Evolutionary conservation across 2,113 vertebrate genomes (phyloP), one percentile per base, ranked within the genome.

Genomic region (Dicerorhinus sumatrensis): DNA sequence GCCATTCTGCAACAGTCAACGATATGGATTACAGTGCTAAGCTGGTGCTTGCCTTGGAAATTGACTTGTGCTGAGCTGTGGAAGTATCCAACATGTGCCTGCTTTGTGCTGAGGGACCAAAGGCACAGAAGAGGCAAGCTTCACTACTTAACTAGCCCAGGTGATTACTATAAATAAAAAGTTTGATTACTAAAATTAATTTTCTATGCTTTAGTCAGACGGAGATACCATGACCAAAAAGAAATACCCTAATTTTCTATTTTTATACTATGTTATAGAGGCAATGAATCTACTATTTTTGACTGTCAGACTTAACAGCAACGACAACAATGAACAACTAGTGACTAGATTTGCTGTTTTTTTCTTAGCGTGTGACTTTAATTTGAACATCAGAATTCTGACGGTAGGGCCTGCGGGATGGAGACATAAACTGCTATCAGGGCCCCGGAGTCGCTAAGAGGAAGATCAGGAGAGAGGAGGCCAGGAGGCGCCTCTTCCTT

Each of bases 161-260:
- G 0, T 48, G 33, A 54, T 72, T 67, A 11, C 42, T 87, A 16
- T 36, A 95, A 83, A 93, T 82, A 67, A 88, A 65, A 89, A 21
- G 1, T 72, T 16, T 91, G 31, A 82, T 56, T 72, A 56, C 46
- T 89, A 91, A 96, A 92, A 92, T 75, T 54, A 70, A 88, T 69
- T 77, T 89, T 76, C 8, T 63, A 27, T 87, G 33, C 9, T 75
- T 95, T 73, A 77, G 29, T 79, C 6, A 39, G 60, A 17, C 31
- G 16, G 31, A 67, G 36, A 51, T 79, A 77, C 25, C 7, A 90
- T 46, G 21, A 70, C 29, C 21, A 36, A 84, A 89, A 62, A 18
- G 42, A 94, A 90, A 80, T 70, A 6, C 46, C 8, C n/a, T 29
- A 39, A 83, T 58, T 85, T 85, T 14, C 7, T 83, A 12, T 93